Base-by-base conservation (phyloP, 1,140 invertebrate species). In the Nebria ingens region DNA sequence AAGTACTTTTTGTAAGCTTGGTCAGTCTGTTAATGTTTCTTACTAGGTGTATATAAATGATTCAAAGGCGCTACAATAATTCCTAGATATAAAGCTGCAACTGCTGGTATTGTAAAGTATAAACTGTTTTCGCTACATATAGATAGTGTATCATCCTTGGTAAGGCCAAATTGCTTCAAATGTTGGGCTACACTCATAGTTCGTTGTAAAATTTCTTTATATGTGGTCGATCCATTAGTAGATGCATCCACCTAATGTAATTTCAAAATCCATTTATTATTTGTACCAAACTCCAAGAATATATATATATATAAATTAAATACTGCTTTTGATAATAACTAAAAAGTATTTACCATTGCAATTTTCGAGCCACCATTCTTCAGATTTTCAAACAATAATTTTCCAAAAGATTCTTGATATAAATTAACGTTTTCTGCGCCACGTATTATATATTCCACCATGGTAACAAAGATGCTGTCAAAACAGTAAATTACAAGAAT, bases 311-410 rank as follows among this genome's bases (percentile, higher is more conserved):
- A 45, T 45, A 4, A 9, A 4, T 9, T 12, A 11, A 12, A 4
- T 45, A 45, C 9, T 34, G n/a, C 25, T 34, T n/a, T 34, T 34
- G 25, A 34, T 9, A 34, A 11, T 42, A n/a, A 21, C 19, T 51
- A 3, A 42, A 45, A 49, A 17, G 1, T 51, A 57, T 9, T 45
- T 45, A 45, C 40, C 40, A 45, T 45, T 9, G 40, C 40, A 4
- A 45, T 17, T 12, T 45, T 17, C 3, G 3, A 17, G 9, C 40
- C 40, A 11, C 40, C 40, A 11, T 45, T 17, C 17, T 45, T 9
- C 17, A 45, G 17, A 45, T 3, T 11, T 11, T 17, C 9, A 17
- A 12, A 45, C 3, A 6, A 17, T 4, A 45, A 45, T 45, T 12
- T 17, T 4, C 40, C 40, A 17, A 45, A 45, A 9, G 40, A 45